These are phyloP conservation scores for Takifugu bimaculatus DNA, from an alignment of 2,113 vertebrate species.

Conservation along the genomic window DNA sequence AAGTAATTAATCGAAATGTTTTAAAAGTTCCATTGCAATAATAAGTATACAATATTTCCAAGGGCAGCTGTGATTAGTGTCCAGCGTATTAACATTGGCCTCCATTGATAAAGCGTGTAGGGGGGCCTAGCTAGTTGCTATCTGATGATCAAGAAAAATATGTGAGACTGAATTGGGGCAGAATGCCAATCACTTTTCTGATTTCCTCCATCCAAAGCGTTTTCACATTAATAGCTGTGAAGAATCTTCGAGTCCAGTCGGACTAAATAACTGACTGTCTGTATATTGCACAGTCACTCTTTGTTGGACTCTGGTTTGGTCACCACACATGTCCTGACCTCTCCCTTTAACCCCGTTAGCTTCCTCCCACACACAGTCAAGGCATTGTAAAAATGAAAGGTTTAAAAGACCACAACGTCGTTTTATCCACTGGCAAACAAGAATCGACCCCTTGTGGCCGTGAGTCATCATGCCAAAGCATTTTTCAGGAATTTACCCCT, in stretches of 20 bases:
- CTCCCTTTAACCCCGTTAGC: constrained; percentile 38
- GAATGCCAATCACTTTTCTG: constrained; percentile 56
- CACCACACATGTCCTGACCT: constrained; percentile 58
- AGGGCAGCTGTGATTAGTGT: too few species aligned
- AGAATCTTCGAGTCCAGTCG: constrained; percentile 20
- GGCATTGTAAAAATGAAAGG: constrained; percentile 49
- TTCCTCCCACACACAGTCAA: constrained; percentile 38
- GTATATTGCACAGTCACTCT: constrained; percentile 60
- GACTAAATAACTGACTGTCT: constrained; percentile 47
- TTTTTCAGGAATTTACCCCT: constrained; percentile 43
- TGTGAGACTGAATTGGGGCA: constrained; percentile 2
- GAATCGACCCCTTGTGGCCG: constrained; percentile 46
- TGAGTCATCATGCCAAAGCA: constrained; percentile 36
- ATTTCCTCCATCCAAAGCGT: constrained; percentile 35
- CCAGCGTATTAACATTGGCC: neutral
- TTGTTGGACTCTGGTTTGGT: constrained; percentile 52
- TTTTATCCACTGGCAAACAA: constrained; percentile 34
- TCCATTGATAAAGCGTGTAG: neutral
- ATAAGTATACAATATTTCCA: too few species aligned
- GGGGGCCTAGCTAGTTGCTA: neutral
- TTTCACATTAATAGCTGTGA: constrained; percentile 49
- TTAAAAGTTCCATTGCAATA: too few species aligned
- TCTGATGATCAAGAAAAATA: neutral
- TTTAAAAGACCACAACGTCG: constrained; percentile 38
- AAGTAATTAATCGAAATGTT: too few species aligned